Conservation (phyloP, 2,113 vertebrate species). For the Cacatua alba region DNA sequence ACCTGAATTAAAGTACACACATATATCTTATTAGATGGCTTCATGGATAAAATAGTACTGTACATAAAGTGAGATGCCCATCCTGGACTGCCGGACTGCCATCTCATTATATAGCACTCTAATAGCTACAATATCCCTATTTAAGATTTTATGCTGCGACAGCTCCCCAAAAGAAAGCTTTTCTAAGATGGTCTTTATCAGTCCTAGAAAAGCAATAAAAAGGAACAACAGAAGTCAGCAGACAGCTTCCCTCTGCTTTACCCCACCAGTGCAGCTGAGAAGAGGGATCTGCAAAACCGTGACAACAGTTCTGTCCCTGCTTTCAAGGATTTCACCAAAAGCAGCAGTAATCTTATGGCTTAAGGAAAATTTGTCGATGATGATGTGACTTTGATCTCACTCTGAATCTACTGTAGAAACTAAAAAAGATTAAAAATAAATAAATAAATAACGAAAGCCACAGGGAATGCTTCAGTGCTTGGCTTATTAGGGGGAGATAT, state of each 20-base stretch:
- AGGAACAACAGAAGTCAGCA: not conserved
- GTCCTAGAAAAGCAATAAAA: not conserved
- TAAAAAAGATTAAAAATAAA: not conserved
- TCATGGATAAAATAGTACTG: not conserved
- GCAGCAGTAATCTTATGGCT: not conserved
- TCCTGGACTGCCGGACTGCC: not conserved
- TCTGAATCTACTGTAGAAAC: not conserved
- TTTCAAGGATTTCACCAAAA: slow-evolving; percentile 23
- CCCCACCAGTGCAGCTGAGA: not conserved
- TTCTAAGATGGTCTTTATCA: not conserved
- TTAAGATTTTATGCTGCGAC: not conserved
- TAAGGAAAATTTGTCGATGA: not conserved
- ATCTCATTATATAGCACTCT: not conserved
- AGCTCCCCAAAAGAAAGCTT: not conserved
- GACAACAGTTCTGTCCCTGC: not conserved
- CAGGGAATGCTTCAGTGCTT: not conserved
- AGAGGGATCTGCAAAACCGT: not conserved
- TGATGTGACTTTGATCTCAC: not conserved
- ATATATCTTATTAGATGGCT: not conserved
- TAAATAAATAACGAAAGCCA: not conserved
- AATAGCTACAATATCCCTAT: not conserved
- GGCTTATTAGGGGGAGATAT: not conserved
- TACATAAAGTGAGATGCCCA: not conserved
- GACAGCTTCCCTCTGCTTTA: not conserved
- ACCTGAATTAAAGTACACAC: not conserved